Evolutionary conservation across 2,797 vertebrate genomes (phyloP).

Genomic region (Phoxinus dragarum): DNA sequence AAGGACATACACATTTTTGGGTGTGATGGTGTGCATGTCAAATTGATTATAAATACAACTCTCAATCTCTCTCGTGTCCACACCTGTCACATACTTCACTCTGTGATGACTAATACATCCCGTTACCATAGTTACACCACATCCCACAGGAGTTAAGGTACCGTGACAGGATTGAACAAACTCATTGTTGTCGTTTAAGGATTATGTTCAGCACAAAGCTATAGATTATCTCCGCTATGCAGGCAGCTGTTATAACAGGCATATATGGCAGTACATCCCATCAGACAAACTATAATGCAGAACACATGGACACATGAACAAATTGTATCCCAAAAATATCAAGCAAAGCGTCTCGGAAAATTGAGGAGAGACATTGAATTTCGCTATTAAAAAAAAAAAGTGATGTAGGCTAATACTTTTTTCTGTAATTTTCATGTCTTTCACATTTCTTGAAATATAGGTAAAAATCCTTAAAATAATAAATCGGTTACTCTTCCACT

Average conservation of each 20-base stretch:
- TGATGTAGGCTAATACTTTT: background rate
- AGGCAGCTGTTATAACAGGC: too few species aligned
- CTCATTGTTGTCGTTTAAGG: slow-evolving; percentile 12
- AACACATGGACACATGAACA: background rate
- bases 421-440: background rate
- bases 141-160: slow-evolving; percentile 8
- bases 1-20: background rate
- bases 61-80: slow-evolving; percentile 7
- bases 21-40: background rate
- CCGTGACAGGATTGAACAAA: slow-evolving; percentile 24
- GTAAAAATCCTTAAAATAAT: background rate
- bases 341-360: background rate
- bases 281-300: background rate
- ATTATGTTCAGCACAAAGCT: background rate
- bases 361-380: background rate
- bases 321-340: too few species aligned
- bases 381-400: too few species aligned
- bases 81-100: slow-evolving; percentile 30
- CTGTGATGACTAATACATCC: slow-evolving; percentile 25
- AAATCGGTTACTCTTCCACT: too few species aligned
- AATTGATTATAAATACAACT: background rate
- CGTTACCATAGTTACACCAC: slow-evolving; percentile 45
- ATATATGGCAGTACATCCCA: slow-evolving; percentile 4
- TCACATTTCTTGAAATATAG: background rate
- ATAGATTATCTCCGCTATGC: background rate